Base-by-base conservation (phyloP, 2,797 vertebrate species). In the Chiroxiphia lanceolata region DNA sequence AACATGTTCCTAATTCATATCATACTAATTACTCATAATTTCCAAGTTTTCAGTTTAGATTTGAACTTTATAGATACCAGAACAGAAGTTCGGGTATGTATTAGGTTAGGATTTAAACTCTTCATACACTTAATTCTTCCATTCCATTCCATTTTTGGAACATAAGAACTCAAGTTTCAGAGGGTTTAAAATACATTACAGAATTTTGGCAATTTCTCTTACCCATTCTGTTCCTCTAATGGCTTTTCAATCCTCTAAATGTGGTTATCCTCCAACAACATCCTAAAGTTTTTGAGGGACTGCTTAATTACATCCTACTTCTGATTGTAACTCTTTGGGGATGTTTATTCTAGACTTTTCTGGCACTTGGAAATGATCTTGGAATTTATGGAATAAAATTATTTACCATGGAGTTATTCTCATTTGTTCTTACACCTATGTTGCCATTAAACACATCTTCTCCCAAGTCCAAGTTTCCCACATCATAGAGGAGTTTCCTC, bases 141-240 rank as follows among this genome's bases (percentile, higher is more conserved):
- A 33, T 53, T 68, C 9, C 6, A 13, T 68, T 57, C 25, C 4
- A 23, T 11, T 61, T 90, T 67, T 45, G 13, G 36, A 82, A 75
- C 5, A 25, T 18, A 44, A 82, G 26, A 74, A 1, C 1, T 59
- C 10, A 60, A 13, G 4, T 71, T 88, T 79, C 34, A 42, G 51
- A 54, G 21, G 2, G 5, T 22, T 83, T 80, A 36, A 79, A 75
- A 57, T 38, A 12, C 10, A 22, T 2, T 13, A 15, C 10, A 59
- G 44, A 68, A 47, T 22, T 45, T 16, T 59, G 6, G 34, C 9
- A 34, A 42, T 16, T 85, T 68, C 8, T 75, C 15, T 53, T 54
- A 74, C 10, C 3, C 0, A 0, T 59, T 10, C 34, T 53, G 6
- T 45, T 71, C 3, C 11, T 83, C 29, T 74, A 51, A 44, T 12